Conservation (phyloP, 2,113 vertebrate genomes). For the Poicephalus gulielmi region DNA sequence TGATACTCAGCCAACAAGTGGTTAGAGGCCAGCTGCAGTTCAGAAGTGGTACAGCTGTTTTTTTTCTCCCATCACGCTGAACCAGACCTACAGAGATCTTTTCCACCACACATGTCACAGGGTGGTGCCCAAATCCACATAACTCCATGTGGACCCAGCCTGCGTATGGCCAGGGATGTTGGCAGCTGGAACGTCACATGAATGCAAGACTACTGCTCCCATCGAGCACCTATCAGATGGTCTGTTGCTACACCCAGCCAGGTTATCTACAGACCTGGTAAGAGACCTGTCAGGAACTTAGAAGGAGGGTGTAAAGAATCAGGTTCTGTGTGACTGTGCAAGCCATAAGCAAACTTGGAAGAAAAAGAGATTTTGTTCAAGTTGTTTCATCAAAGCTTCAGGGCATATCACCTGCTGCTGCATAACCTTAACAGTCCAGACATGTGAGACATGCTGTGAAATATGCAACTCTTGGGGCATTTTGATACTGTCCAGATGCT, state of each 20-base stretch:
- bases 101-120: rapidly evolving
- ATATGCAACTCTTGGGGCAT: not conserved
- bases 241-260: not conserved
- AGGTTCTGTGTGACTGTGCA: not conserved
- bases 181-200: rapidly evolving
- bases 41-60: rapidly evolving
- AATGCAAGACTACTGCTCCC: not conserved
- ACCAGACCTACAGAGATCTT: not conserved
- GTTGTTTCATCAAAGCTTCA: not conserved
- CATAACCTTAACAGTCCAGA: not conserved
- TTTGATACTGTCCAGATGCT: not conserved
- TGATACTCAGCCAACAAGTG: not conserved
- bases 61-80: rapidly evolving
- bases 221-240: not conserved
- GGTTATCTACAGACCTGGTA: not conserved
- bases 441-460: not conserved
- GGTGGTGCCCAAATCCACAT: not conserved
- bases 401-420: not conserved
- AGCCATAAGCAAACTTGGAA: not conserved
- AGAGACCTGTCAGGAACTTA: not conserved
- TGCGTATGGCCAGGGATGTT: rapidly evolving
- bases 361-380: not conserved
- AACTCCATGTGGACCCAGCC: not conserved
- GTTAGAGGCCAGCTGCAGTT: not conserved
- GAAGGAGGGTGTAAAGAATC: not conserved